A percentile compares a stretch with the other conserved stretches of the same genome.
phyloP scores from a whole-genome alignment of 2,113 vertebrate species.

The Pterocles orientalis region DNA sequence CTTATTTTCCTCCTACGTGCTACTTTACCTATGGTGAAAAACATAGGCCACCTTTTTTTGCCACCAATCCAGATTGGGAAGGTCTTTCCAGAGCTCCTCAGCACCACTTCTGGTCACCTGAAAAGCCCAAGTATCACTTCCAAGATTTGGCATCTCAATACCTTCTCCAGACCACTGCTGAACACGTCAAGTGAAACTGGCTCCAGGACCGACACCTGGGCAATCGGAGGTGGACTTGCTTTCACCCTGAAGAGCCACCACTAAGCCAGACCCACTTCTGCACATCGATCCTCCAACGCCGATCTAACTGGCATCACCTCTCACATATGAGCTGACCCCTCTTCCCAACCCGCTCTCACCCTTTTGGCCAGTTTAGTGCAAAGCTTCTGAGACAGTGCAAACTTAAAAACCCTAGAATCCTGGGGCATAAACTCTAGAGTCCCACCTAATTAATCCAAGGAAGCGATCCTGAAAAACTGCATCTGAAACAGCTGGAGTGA shows the following conservation, averaged over 20 bases:
- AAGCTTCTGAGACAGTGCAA: background rate
- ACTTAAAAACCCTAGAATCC: background rate
- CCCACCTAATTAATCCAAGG: background rate
- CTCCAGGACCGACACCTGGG: background rate
- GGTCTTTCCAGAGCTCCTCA: background rate
- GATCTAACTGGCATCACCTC: accelerated
- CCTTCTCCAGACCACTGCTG: background rate
- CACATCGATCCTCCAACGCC: accelerated
- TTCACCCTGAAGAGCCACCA: too few relatives aligned
- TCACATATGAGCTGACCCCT: background rate
- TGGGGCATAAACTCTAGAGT: background rate
- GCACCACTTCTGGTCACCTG: background rate
- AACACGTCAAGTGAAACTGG: background rate
- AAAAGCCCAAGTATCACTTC: background rate
- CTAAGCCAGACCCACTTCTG: background rate
- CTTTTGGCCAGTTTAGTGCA: background rate
- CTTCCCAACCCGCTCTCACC: background rate
- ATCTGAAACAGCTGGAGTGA: too few relatives aligned
- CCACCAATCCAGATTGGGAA: accelerated
- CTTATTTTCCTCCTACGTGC: background rate
- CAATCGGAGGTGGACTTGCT: background rate
- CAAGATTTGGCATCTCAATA: background rate
- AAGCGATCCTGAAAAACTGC: background rate
- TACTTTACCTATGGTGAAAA: background rate
- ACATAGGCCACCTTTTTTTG: background rate